Base-by-base conservation (phyloP, 2,888 invertebrate genomes). In the Phania funesta region DNA sequence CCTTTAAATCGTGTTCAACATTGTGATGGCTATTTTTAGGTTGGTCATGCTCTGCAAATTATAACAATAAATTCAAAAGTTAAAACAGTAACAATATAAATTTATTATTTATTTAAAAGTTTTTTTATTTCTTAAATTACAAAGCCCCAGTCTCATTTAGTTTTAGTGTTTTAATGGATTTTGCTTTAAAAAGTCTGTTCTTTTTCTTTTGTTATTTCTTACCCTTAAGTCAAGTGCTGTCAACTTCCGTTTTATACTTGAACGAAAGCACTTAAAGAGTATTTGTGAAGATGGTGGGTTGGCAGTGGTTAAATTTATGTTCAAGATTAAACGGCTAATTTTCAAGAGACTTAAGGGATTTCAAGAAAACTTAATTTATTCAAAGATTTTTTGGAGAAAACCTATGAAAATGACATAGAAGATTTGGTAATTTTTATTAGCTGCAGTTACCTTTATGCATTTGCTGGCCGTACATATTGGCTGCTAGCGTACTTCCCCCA, bases 1-100 rank as follows among this genome's bases (percentile, higher is more conserved):
- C 94, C 89, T 94, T 93, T 60, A 93, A 92, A 89, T 93, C 93
- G 85, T 92, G 91, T 83, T 91, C 91, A n/a, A 60, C 86, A 87
- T 46, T 60, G 70, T 80, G 77, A 44, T 67, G 68, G 60, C 71
- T 71, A 46, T 44, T 70, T 70, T 82, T 82, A 35, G 65, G 54
- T 50, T 78, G 82, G 50, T 82, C 78, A 54, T 82, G 82, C 70
- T 82, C 82, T 82, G 38, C n/a, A 20, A 78, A 74, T 29, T 52
- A 22, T 22, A 58, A 54, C 7, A 68, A 41, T 56, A 62, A 80
- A 64, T 52, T 11, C 38, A 68, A 78, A 74, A 50, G 38, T 56
- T 38, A 22, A 41, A 46, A 20, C 52, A 24, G 9, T 26, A 11
- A 26, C 50, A 13, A 46, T 67, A 50, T 41, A 58, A 50, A 41